Evolutionary conservation across 2,797 vertebrate species (phyloP).

Genomic region (Lophotriccus pileatus): DNA sequence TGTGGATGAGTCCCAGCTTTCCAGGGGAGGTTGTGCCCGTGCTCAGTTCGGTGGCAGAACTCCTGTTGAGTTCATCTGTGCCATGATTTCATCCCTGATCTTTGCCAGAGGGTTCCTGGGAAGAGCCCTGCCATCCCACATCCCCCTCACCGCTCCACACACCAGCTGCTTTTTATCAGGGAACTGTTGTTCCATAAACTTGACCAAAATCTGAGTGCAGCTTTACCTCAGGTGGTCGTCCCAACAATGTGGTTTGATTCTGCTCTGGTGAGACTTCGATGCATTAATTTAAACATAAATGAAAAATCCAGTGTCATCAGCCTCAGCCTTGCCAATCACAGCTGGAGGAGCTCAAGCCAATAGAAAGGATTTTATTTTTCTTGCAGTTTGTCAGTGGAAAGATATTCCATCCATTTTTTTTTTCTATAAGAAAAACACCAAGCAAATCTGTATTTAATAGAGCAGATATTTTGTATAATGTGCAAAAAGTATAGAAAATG

Average conservation of each 20-base stretch:
- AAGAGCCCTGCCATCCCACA: background rate
- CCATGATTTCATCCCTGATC: accelerated
- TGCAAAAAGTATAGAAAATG: conserved; percentile 19
- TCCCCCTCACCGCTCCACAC: background rate
- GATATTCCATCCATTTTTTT: background rate
- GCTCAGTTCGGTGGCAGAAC: background rate
- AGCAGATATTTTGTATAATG: conserved; percentile 15
- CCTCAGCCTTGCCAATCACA: background rate
- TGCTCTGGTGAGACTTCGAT: background rate
- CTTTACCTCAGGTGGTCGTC: background rate
- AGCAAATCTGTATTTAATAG: conserved; percentile 59
- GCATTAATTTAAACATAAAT: background rate
- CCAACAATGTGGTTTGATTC: background rate
- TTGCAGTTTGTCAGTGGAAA: conserved; percentile 39
- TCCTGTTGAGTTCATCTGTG: background rate
- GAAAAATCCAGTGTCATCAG: background rate
- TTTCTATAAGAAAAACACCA: background rate
- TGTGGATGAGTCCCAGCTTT: background rate
- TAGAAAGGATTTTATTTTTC: background rate
- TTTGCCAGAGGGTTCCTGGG: background rate
- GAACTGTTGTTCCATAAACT: background rate
- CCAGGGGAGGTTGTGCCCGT: accelerated
- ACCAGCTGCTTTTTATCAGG: background rate
- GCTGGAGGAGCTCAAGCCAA: background rate
- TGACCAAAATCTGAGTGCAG: background rate